phyloP scores from a whole-genome alignment of 2,888 invertebrate species.

The Azorinus chamasolen region DNA sequence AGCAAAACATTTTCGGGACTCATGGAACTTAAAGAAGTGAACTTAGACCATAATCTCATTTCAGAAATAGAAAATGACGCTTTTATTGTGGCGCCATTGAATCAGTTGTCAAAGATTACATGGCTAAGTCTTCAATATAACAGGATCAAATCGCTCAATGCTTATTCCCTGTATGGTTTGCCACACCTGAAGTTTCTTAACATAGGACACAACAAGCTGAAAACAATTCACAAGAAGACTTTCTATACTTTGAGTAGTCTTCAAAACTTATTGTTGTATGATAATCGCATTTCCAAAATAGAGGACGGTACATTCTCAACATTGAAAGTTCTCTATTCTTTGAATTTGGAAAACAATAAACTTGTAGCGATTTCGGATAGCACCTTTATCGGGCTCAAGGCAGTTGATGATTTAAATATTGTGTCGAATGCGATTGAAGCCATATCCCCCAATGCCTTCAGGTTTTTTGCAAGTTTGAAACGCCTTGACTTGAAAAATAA shows the following conservation, averaged over 20 bases:
- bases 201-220: conserved; percentile 73
- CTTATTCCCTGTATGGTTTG: conserved; percentile 68
- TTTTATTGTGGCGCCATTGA: conserved; percentile 69
- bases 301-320: conserved; percentile 69
- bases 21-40: conserved; percentile 69
- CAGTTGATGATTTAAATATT: conserved; percentile 71
- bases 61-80: conserved; percentile 69
- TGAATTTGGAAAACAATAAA: conserved; percentile 72
- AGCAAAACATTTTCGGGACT: conserved; percentile 71
- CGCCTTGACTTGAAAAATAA: conserved; percentile 70
- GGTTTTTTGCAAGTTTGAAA: conserved; percentile 64
- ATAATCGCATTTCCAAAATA: conserved; percentile 65
- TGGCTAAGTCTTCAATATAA: conserved; percentile 75
- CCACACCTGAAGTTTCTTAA: conserved; percentile 75
- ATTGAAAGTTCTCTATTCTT: conserved; percentile 64
- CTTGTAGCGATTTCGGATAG: conserved; percentile 60
- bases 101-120: conserved; percentile 71
- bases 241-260: conserved; percentile 69
- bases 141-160: conserved; percentile 59
- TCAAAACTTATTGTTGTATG: conserved; percentile 66
- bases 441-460: conserved; percentile 64
- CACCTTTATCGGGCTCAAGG: conserved; percentile 68
- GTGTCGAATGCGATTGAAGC: conserved; percentile 67
- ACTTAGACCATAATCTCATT: conserved; percentile 73
- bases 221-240: conserved; percentile 66